Base-by-base conservation (phyloP, 2,888 invertebrate genomes). In the Margaritifera margaritifera region DNA sequence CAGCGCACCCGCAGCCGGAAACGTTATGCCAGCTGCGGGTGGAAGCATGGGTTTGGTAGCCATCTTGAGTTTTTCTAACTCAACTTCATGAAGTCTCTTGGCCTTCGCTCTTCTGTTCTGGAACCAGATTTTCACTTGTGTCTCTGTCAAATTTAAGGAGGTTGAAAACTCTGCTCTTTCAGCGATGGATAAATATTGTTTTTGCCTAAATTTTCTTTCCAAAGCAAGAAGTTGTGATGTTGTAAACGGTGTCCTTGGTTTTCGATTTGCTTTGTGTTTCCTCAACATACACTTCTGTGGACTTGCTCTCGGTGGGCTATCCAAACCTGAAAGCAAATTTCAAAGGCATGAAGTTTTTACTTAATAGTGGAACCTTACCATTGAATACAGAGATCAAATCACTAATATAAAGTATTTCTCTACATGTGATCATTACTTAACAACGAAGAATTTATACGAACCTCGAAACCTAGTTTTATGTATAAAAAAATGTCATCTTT, bases 241-340 rank as follows among this genome's bases (percentile, higher is more conserved):
- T 59, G 96, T 97, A 92, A 97, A 97, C 18, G 97, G 97, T n/a
- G 97, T 97, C 68, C 97, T 92, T 0, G 97, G 97, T 89, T 97
- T 98, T 79, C 97, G 92, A 92, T 98, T 97, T 22, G 96, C 96
- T 90, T 97, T 98, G 93, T 97, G 97, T 89, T 97, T 97, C 77
- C 97, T 92, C 60, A 97, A 92, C 67, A 91, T 90, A 81, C 91
- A 92, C 79, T 91, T 91, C 71, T 84, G 81, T 27, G 88, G 86
- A 55, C 78, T 82, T 51, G 85, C 79, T 55, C 83, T 67, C 19
- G 82, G 80, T 11, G 86, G 85, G 67, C 83, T 84, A 27, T 76
- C 70, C 20, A 74, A 72, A 54, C 74, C 83, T 83, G 76, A 51
- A 79, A 77, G 59, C 57, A 57, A 57, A 69, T 15, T 31, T 53